These are phyloP conservation scores for Chorisops tibialis DNA, from an alignment of 2,888 invertebrate genomes.

Conservation along the genomic window DNA sequence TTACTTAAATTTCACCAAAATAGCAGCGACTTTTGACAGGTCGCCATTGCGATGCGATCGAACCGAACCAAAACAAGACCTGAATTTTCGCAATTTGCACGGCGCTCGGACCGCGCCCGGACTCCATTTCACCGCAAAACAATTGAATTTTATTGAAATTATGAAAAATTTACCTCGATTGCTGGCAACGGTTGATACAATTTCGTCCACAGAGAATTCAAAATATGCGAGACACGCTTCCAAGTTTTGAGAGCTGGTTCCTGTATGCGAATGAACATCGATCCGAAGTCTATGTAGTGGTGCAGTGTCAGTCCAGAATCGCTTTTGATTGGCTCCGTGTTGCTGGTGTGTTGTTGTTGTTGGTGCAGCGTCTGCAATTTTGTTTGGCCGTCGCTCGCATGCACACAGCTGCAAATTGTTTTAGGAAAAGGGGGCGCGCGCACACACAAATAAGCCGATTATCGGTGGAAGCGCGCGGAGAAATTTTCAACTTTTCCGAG, in stretches of 20 bases:
- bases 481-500: too few species aligned
- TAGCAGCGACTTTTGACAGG: constrained; percentile 13
- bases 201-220: constrained; percentile 62
- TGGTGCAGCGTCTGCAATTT: too few species aligned
- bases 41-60: constrained; percentile 9
- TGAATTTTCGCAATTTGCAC: constrained; percentile 11
- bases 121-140: neutral
- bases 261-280: constrained; percentile 55
- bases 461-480: too few species aligned
- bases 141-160: constrained; percentile 34
- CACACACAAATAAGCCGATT: too few species aligned
- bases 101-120: neutral
- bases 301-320: constrained; percentile 11
- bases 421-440: too few species aligned
- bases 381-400: too few species aligned
- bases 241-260: constrained; percentile 68
- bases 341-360: too few species aligned
- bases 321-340: too few species aligned
- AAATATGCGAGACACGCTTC: constrained; percentile 63
- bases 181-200: constrained; percentile 48
- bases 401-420: too few species aligned
- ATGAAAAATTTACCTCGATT: constrained; percentile 43
- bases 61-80: constrained; percentile 29
- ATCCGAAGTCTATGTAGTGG: constrained; percentile 35
- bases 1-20: too few species aligned